Evolutionary conservation across 2,888 invertebrate species (phyloP).

Genomic region (Sialis fuliginosa): DNA sequence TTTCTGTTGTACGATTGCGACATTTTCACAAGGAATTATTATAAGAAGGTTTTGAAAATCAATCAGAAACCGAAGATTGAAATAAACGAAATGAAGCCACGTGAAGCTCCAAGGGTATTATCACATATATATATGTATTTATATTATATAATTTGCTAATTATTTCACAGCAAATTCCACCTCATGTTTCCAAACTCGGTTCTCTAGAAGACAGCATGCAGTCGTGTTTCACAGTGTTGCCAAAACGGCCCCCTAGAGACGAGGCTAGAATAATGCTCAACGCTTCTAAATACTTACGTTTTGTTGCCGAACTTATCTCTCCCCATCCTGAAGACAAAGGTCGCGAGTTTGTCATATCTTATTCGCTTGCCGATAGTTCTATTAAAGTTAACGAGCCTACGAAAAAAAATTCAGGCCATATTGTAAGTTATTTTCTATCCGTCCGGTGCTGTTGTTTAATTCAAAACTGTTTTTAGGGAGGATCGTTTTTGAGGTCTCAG

Average conservation of each 20-base stretch:
- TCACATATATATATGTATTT: background rate
- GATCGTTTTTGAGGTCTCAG: conserved; percentile 52
- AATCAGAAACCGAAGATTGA: conserved; percentile 24
- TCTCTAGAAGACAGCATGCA: conserved; percentile 60
- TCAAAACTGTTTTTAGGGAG: conserved; percentile 28
- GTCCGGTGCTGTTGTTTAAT: background rate
- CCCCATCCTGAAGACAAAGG: conserved; percentile 61
- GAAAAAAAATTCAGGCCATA: conserved; percentile 55
- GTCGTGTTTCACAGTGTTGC: conserved; percentile 49
- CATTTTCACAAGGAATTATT: conserved; percentile 61
- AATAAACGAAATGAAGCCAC: conserved; percentile 15
- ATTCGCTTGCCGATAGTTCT: conserved; percentile 57
- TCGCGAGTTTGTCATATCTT: conserved; percentile 57
- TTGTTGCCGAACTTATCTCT: conserved; percentile 58
- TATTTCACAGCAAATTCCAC: conserved; percentile 29
- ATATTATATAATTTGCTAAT: background rate
- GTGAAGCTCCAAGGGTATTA: conserved; percentile 10
- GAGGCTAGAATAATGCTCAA: conserved; percentile 57
- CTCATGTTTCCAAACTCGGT: conserved; percentile 56
- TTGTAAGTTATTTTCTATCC: conserved; percentile 12
- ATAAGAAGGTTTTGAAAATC: conserved; percentile 23
- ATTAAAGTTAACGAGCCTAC: conserved; percentile 57
- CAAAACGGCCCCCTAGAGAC: conserved; percentile 57
- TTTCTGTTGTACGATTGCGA: conserved; percentile 70
- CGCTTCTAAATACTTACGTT: conserved; percentile 44